A percentile compares a stretch with the other conserved stretches of the same genome.
phyloP scores from a whole-genome alignment of 1,140 invertebrate species.

The Araneus ventricosus region DNA sequence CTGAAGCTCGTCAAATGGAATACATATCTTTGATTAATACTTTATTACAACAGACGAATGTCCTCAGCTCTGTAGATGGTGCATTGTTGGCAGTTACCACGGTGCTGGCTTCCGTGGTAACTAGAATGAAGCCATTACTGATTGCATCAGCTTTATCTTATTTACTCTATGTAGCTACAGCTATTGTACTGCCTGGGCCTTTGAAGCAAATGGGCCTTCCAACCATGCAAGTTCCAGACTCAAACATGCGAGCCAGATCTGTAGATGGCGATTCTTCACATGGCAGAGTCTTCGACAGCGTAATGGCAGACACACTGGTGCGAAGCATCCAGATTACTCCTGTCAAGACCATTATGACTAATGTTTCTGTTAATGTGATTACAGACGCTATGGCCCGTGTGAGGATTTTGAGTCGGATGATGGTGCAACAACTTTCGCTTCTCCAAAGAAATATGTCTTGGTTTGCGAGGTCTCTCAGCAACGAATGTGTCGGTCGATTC shows the following conservation, averaged over 20 bases:
- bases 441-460: constrained; percentile 40
- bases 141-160: constrained; percentile 61
- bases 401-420: constrained; percentile 22
- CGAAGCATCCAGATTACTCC: constrained; percentile 52
- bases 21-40: constrained; percentile 65
- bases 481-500: constrained; percentile 46
- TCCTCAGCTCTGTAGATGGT: constrained; percentile 59
- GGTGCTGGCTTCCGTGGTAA: constrained; percentile 18
- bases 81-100: constrained; percentile 40
- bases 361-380: constrained; percentile 66
- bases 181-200: constrained; percentile 38
- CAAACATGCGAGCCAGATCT: constrained; percentile 17
- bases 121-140: constrained; percentile 41
- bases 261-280: constrained; percentile 8
- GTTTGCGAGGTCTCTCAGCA: constrained; percentile 36
- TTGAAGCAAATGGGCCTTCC: constrained; percentile 23
- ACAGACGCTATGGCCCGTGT: constrained; percentile 28
- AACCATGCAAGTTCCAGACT: not conserved
- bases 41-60: constrained; percentile 50
- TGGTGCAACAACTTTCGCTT: constrained; percentile 35
- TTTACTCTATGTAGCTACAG: constrained; percentile 52
- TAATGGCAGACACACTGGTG: constrained; percentile 57
- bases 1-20: constrained; percentile 59
- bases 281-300: constrained; percentile 23
- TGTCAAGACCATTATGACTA: constrained; percentile 59